These are phyloP conservation scores for Carettochelys insculpta DNA, from an alignment of 2,113 vertebrate genomes.

Conservation along the genomic window DNA sequence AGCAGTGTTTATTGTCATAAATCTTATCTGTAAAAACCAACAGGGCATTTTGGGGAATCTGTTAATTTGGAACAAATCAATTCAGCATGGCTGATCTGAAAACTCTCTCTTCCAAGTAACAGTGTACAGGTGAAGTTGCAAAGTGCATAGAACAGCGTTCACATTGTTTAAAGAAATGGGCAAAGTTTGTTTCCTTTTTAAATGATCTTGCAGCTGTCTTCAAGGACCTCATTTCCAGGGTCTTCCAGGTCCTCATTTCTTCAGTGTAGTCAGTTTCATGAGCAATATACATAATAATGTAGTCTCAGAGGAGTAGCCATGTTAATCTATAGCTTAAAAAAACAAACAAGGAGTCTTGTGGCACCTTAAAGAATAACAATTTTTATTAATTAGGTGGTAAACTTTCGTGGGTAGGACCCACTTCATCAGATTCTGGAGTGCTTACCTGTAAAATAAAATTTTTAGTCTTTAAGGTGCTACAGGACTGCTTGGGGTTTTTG, in stretches of 20 bases:
- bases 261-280: background rate
- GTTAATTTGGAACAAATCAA: slow-evolving; percentile 34
- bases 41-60: slow-evolving; percentile 32
- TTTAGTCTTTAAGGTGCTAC: no score
- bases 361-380: no score
- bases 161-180: background rate
- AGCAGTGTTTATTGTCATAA: background rate
- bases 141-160: background rate
- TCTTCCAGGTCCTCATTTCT: background rate
- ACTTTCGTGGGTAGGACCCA: no score
- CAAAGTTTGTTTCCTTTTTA: background rate
- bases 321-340: no score
- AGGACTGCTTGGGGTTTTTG: no score
- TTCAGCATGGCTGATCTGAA: slow-evolving; percentile 27
- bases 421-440: no score
- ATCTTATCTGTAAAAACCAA: slow-evolving; percentile 13
- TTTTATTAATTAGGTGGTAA: no score
- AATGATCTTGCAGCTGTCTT: background rate
- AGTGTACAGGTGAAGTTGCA: background rate
- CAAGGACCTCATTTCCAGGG: no score
- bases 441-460: no score
- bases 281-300: background rate
- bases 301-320: no score
- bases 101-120: background rate
- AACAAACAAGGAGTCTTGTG: no score